Evolutionary conservation across 2,797 vertebrate species (phyloP).

Genomic region (Gambusia yucatana): DNA sequence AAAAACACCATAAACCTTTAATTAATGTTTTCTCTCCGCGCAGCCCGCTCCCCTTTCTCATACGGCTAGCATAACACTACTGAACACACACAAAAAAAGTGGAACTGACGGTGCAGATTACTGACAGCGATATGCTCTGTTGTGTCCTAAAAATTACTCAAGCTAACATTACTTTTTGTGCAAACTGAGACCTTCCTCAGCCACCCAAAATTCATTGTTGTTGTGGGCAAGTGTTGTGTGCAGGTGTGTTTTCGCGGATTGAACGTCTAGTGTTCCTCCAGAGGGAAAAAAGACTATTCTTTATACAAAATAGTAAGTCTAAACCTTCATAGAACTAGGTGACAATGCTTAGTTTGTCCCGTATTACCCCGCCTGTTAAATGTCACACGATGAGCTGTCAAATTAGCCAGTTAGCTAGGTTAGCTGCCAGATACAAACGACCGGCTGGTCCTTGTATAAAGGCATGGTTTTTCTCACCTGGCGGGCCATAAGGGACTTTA

Average conservation of each 20-base stretch:
- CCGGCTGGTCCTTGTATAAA: not conserved
- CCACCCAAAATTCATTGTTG: slow-evolving; percentile 38
- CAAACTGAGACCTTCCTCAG: slow-evolving; percentile 61
- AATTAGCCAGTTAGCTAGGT: slow-evolving; percentile 61
- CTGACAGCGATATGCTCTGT: slow-evolving; percentile 29
- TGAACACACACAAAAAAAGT: slow-evolving; percentile 9
- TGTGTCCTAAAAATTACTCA: slow-evolving; percentile 17
- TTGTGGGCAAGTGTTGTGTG: slow-evolving; percentile 17
- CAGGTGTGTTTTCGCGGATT: not conserved
- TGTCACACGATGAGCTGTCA: slow-evolving; percentile 63
- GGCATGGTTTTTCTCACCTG: slow-evolving; percentile 83
- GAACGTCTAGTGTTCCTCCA: not conserved
- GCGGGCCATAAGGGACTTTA: slow-evolving; percentile 96
- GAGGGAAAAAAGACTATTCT: not conserved
- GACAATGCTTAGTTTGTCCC: not conserved
- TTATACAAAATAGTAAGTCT: rapidly evolving
- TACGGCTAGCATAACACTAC: not conserved
- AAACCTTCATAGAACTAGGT: not conserved
- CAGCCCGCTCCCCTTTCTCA: not conserved
- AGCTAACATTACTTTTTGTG: slow-evolving; percentile 35
- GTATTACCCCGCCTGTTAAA: slow-evolving; percentile 8
- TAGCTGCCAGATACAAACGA: slow-evolving; percentile 39
- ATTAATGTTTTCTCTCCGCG: not conserved
- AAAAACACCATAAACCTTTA: not conserved
- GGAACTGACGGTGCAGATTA: slow-evolving; percentile 34